Conservation (phyloP, 2,113 vertebrate genomes). For the Aegithalos caudatus region DNA sequence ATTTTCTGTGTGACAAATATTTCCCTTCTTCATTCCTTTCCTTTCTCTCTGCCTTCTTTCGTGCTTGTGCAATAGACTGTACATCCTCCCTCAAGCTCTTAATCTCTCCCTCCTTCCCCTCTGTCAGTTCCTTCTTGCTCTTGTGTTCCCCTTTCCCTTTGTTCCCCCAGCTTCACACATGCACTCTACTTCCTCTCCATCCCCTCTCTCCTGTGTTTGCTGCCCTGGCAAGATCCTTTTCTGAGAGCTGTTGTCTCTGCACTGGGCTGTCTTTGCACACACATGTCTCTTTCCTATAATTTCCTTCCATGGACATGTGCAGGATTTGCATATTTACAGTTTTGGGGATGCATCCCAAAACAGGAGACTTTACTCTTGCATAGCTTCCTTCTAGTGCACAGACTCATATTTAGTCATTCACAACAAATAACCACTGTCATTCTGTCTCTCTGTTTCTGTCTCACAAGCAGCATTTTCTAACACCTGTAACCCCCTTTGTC, state of each 20-base stretch:
- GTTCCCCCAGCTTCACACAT: background rate
- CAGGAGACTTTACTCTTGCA: background rate
- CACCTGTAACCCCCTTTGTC: background rate
- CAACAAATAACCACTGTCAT: background rate
- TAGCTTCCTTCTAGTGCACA: background rate
- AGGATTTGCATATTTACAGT: background rate
- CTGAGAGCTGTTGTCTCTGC: background rate
- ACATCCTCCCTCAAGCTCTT: background rate
- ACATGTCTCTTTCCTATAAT: background rate
- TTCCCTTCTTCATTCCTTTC: background rate
- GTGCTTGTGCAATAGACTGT: background rate
- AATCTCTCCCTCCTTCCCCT: background rate
- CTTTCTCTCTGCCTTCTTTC: background rate
- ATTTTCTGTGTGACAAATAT: background rate
- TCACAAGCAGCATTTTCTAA: background rate
- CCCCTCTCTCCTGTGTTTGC: background rate
- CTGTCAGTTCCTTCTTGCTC: slow-evolving; percentile 8
- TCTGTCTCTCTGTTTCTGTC: background rate
- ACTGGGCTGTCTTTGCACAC: background rate
- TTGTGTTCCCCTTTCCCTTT: slow-evolving; percentile 20
- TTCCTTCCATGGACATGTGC: background rate
- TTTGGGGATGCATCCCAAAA: background rate
- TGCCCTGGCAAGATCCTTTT: background rate
- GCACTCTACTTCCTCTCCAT: background rate
- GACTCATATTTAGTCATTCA: background rate